Conservation (phyloP, 2,113 vertebrate species). For the Rhynchopsitta pachyrhyncha region DNA sequence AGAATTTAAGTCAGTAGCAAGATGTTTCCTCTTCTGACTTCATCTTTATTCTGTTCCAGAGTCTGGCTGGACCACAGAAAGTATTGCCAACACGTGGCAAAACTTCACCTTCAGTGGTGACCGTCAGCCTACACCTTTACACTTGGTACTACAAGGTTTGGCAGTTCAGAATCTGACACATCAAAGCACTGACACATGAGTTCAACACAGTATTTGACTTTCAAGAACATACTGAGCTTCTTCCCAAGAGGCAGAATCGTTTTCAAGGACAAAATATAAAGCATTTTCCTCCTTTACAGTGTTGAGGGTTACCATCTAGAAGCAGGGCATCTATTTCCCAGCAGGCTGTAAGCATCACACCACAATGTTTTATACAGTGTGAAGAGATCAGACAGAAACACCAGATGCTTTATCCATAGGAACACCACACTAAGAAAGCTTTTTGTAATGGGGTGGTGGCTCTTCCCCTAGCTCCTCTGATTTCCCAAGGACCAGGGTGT, state of each 20-base stretch:
- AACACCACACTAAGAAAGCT: not conserved
- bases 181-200: not conserved
- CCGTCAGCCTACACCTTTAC: not conserved
- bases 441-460: not conserved
- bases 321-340: not conserved
- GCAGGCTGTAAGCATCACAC: not conserved
- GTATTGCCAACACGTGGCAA: not conserved
- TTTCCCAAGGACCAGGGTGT: not conserved
- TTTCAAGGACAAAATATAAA: not conserved
- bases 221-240: not conserved
- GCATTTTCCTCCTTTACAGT: not conserved
- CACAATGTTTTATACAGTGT: not conserved
- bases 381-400: not conserved
- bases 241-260: not conserved
- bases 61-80: not conserved
- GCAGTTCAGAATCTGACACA: not conserved
- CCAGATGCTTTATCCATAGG: not conserved
- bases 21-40: not conserved
- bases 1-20: slow-evolving; percentile 27
- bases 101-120: not conserved
- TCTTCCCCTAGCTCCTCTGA: not conserved
- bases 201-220: not conserved
- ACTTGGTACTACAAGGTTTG: not conserved
- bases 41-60: not conserved
- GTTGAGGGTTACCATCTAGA: not conserved